Evolutionary conservation across 2,113 vertebrate species (phyloP), one percentile per base, ranked within the genome.

Genomic region (Corydoras sp.): DNA sequence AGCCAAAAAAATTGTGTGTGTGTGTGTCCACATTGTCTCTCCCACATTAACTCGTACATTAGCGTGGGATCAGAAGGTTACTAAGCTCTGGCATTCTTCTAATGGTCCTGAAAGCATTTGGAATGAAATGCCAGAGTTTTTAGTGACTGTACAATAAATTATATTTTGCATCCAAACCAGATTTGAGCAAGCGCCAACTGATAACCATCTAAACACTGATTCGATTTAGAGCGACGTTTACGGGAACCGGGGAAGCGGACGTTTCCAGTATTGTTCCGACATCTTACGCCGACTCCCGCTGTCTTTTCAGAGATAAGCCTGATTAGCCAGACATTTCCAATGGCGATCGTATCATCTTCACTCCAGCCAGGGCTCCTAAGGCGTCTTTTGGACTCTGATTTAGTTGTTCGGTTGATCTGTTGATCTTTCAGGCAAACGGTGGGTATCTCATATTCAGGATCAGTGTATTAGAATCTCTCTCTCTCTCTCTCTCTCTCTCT

Each of bases 201-300:
- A 65, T 48, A 43, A 68, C 62, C 50, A 43, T 74, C 68, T 62
- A 58, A 65, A 5, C 54, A 64, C 61, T 61, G 12, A 55, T n/a
- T 29, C 13, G 68, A 59, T 75, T 75, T 12, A 10, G 53, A 48
- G 35, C 68, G 49, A 60, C 32, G 61, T 31, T 13, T 55, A 62
- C 35, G 63, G 58, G 48, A n/a, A 62, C 13, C 49, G 18, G 15
- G 55, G 65, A 56, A 53, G 24, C n/a, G 43, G 66, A 55, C 35
- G 24, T 65, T 51, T 58, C 18, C 53, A 15, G 56, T 66, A 55
- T 24, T 24, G 18, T 24, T 24, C 18, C 18, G 18, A 24, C 65
- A 64, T 69, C 55, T 43, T 18, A 51, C 53, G 67, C 18, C 69
- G 51, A 66, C 65, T 65, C 15, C 58, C 35, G 24, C 14, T 31